A percentile compares a stretch with the other conserved stretches of the same genome.
These are phyloP conservation scores for Ennomos quercinarius DNA, from an alignment of 2,888 invertebrate genomes.

Conservation along the genomic window DNA sequence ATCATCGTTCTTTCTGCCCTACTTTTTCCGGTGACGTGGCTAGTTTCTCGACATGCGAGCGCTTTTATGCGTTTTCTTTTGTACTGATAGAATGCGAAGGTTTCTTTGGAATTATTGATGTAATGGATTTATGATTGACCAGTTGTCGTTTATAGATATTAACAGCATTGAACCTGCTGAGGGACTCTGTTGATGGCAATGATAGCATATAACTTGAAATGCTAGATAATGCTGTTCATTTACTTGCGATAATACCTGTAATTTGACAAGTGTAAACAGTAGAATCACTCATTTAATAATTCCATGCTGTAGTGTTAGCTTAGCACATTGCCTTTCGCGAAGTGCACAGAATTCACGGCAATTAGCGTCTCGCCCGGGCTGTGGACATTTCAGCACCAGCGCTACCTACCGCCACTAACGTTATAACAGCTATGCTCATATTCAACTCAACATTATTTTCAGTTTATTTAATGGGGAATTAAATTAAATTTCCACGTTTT, in stretches of 20 bases:
- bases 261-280: no score
- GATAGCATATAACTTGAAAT: neutral
- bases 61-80: constrained; percentile 21
- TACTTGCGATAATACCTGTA: no score
- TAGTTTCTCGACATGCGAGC: constrained; percentile 22
- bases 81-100: constrained; percentile 3
- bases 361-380: constrained; percentile 26
- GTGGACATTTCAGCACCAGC: constrained; percentile 3
- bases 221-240: neutral
- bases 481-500: constrained; percentile 14
- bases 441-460: constrained; percentile 24
- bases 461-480: constrained; percentile 29
- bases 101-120: constrained; percentile 12
- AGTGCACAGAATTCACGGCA: constrained; percentile 27
- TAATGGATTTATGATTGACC: constrained; percentile 20
- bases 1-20: constrained; percentile 36
- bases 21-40: constrained; percentile 27
- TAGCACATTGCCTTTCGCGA: neutral
- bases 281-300: no score
- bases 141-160: constrained; percentile 6
- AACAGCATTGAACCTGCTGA: no score
- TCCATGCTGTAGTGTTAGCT: neutral
- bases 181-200: neutral
- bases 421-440: constrained; percentile 17
- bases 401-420: constrained; percentile 20